Conservation (phyloP, 2,113 vertebrate genomes). For the Thunnus maccoyii region DNA sequence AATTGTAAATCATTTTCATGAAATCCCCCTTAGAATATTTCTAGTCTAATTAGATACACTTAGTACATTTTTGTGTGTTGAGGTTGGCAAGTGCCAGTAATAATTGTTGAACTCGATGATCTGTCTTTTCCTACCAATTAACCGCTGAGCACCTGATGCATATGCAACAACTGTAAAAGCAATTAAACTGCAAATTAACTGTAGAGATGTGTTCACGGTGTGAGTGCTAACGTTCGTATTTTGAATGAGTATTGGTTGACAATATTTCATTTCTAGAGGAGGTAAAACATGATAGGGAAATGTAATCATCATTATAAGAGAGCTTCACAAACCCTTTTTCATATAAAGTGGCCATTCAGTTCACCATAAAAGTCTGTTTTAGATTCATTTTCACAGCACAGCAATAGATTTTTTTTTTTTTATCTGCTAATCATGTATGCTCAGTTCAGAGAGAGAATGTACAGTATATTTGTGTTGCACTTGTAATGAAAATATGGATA, state of each 20-base stretch:
- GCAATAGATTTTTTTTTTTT: not conserved
- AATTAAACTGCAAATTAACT: slow-evolving; percentile 70
- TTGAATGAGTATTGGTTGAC: slow-evolving; percentile 40
- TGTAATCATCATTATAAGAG: slow-evolving; percentile 27
- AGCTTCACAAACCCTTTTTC: slow-evolving; percentile 6
- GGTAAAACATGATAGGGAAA: slow-evolving; percentile 25
- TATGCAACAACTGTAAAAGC: slow-evolving; percentile 68
- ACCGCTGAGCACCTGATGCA: slow-evolving; percentile 70
- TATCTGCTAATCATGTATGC: not conserved
- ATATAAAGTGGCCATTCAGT: not conserved
- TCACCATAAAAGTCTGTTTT: not conserved
- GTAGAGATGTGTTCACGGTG: slow-evolving; percentile 50
- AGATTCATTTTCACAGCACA: not conserved
- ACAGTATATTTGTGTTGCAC: not conserved
- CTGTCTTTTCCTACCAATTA: slow-evolving; percentile 63
- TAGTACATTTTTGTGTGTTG: slow-evolving; percentile 44
- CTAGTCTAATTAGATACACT: slow-evolving; percentile 52
- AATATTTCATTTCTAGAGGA: slow-evolving; percentile 36
- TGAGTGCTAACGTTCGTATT: slow-evolving; percentile 51
- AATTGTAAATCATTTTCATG: slow-evolving; percentile 20
- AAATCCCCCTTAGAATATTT: slow-evolving; percentile 40
- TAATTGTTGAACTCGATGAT: slow-evolving; percentile 74
- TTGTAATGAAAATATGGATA: not conserved
- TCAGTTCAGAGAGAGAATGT: not conserved
- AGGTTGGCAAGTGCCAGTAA: slow-evolving; percentile 41